Conservation (phyloP, 1,140 invertebrate genomes). For the Micrasema longulum region DNA sequence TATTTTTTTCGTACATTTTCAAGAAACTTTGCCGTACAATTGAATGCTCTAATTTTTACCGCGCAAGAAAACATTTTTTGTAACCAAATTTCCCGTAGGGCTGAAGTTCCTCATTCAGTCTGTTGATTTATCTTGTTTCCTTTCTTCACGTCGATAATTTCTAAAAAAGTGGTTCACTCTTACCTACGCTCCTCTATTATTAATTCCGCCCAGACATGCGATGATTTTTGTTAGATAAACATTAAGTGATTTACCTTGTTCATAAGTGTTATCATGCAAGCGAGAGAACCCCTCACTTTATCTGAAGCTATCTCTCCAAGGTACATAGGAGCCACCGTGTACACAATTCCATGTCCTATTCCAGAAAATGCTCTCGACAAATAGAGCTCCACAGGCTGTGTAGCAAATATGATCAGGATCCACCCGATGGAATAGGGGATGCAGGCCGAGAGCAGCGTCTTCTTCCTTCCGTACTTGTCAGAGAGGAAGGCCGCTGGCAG, state of each 20-base stretch:
- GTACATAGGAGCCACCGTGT: constrained; percentile 73
- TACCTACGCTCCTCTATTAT: no score
- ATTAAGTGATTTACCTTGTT: constrained; percentile 61
- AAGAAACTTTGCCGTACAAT: no score
- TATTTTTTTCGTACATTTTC: no score
- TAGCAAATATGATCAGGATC: constrained; percentile 71
- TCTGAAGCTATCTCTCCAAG: constrained; percentile 76
- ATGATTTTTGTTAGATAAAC: no score
- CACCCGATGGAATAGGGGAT: constrained; percentile 75
- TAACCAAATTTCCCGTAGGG: no score
- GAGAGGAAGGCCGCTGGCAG: constrained; percentile 64
- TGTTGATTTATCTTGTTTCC: no score
- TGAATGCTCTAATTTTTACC: no score
- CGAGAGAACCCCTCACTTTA: constrained; percentile 77
- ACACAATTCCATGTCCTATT: constrained; percentile 76
- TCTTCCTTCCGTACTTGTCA: constrained; percentile 74
- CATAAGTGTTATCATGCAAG: constrained; percentile 76
- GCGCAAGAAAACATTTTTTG: no score
- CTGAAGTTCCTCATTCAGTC: no score
- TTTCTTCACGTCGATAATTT: no score
- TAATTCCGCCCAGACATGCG: no score
- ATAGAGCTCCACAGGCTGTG: constrained; percentile 66
- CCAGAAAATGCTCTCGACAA: constrained; percentile 70
- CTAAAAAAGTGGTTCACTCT: no score
- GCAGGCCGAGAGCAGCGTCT: constrained; percentile 71